A percentile compares a stretch with the other conserved stretches of the same genome.
Conservation (phyloP, 2,888 invertebrate species). For the Nesidiocoris tenuis region DNA sequence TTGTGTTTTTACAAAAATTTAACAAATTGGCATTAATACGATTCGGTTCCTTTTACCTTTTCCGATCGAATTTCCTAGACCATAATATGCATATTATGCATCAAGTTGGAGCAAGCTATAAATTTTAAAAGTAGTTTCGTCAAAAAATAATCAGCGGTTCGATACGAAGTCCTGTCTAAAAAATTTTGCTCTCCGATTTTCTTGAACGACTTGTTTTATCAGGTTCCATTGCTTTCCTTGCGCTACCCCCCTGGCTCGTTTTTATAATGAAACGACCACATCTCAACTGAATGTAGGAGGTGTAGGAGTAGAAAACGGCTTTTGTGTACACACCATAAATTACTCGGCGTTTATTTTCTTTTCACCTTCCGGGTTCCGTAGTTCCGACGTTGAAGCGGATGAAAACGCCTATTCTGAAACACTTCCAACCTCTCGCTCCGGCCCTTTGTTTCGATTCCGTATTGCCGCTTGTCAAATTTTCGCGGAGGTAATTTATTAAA, state of each 20-base stretch:
- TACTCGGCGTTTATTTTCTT: constrained; percentile 9
- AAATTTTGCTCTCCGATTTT: not conserved
- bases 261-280: not conserved
- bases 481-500: not conserved
- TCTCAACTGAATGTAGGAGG: not conserved
- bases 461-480: not conserved
- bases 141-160: no score
- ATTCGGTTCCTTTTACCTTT: no score
- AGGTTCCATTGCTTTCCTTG: not conserved
- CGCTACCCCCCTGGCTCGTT: not conserved
- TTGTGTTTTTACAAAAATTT: no score
- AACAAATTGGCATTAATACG: no score
- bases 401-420: not conserved
- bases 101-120: no score
- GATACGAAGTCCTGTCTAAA: no score
- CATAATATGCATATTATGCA: no score
- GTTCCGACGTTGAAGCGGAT: not conserved
- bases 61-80: no score
- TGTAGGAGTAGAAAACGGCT: not conserved
- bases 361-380: constrained; percentile 5
- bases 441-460: not conserved
- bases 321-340: constrained; percentile 9
- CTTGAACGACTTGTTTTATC: not conserved
- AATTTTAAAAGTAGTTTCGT: no score
- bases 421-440: not conserved